Evolutionary conservation across 2,797 vertebrate genomes (phyloP).

Genomic region (Phaenicophaeus curvirostris): DNA sequence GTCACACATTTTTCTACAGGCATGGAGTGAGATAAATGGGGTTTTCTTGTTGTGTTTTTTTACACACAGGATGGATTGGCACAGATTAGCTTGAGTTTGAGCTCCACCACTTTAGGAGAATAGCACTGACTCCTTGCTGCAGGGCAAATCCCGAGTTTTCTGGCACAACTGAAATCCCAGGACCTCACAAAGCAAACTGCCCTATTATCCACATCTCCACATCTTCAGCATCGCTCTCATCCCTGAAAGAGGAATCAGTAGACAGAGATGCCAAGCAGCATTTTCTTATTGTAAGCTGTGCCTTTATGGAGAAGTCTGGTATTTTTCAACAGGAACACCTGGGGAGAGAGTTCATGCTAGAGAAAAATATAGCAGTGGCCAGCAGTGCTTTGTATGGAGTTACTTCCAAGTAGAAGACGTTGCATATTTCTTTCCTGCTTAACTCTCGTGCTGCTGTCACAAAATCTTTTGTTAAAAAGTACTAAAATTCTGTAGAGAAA

Average conservation of each 20-base stretch:
- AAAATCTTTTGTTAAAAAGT: neutral
- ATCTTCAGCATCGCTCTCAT: neutral
- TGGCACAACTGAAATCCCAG: neutral
- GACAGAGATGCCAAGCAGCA: neutral
- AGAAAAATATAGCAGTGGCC: neutral
- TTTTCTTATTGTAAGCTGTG: neutral
- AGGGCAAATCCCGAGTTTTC: neutral
- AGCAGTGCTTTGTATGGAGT: neutral
- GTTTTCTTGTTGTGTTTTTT: too few species aligned
- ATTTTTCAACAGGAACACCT: neutral
- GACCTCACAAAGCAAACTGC: neutral
- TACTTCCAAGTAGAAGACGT: neutral
- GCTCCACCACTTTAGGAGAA: neutral
- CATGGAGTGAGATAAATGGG: neutral
- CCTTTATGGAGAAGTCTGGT: neutral
- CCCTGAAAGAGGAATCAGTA: fast-evolving
- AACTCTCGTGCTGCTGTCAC: neutral
- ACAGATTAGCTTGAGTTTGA: neutral
- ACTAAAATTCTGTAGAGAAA: neutral
- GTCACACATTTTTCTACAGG: neutral
- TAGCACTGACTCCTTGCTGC: fast-evolving
- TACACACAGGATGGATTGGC: neutral
- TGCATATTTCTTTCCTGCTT: neutral
- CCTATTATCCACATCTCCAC: neutral
- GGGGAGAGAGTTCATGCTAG: neutral